phyloP scores from a whole-genome alignment of 35 echinoderm and acorn worm species.

The Ophioderma brevispina region DNA sequence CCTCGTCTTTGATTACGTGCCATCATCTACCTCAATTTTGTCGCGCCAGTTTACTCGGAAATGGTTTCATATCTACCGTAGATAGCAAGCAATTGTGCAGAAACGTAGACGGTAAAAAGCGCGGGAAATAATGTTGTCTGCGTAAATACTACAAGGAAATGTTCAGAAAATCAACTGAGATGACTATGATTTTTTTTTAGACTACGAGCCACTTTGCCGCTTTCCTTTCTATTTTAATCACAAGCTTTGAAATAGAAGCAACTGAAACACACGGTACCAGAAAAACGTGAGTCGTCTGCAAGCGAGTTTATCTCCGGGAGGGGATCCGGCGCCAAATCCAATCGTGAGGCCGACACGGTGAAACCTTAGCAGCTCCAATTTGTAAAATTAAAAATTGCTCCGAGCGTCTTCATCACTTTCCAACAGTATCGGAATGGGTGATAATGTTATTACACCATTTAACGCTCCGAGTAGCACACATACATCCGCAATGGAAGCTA shows the following conservation, averaged over 20 bases:
- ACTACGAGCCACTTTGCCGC: too few relatives aligned
- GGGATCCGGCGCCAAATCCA: conserved; percentile 25
- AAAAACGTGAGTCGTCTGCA: not conserved
- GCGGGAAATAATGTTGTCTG: too few relatives aligned
- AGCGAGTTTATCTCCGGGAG: not conserved
- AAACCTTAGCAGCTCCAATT: conserved; percentile 43
- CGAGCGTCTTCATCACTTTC: conserved; percentile 37
- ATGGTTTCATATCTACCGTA: too few relatives aligned
- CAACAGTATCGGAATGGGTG: conserved; percentile 42
- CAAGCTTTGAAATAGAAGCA: not conserved
- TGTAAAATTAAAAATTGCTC: conserved; percentile 57
- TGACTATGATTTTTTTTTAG: too few relatives aligned
- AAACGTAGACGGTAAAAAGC: too few relatives aligned
- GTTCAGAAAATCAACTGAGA: too few relatives aligned
- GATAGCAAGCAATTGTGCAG: too few relatives aligned
- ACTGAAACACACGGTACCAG: not conserved
- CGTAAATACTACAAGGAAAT: too few relatives aligned
- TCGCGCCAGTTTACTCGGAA: too few relatives aligned
- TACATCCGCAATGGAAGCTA: not conserved
- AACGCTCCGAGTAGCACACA: conserved; percentile 36
- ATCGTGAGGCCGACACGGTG: not conserved
- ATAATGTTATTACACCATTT: conserved; percentile 60
- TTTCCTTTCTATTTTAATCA: not conserved
- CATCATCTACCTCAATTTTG: too few relatives aligned
- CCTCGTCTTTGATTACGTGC: too few relatives aligned